Conservation (phyloP, 2,888 invertebrate genomes). For the Ctenicera cuprea region DNA sequence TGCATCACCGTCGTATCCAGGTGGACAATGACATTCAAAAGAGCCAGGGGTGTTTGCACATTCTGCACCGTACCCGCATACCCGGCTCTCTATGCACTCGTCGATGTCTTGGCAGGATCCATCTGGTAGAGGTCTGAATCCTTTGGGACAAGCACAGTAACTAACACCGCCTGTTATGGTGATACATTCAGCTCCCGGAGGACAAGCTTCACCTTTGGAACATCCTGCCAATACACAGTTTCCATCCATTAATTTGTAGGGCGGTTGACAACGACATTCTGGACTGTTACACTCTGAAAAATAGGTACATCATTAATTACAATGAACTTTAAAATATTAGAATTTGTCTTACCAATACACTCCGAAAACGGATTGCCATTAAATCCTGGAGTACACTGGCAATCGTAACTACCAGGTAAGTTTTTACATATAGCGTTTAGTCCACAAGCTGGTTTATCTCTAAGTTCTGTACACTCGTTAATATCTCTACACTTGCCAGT, state of each 20-base stretch:
- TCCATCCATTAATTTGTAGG: conserved; percentile 88
- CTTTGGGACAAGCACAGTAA: conserved; percentile 94
- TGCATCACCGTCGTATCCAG: conserved; percentile 88
- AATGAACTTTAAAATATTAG: no score
- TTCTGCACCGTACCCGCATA: conserved; percentile 91
- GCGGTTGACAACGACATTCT: conserved; percentile 91
- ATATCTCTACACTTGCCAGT: conserved; percentile 88
- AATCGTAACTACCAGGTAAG: conserved; percentile 94
- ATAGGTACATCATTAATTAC: no score
- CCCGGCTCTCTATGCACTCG: conserved; percentile 86
- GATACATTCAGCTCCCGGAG: conserved; percentile 91
- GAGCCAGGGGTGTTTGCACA: conserved; percentile 88
- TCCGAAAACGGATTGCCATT: conserved; percentile 92
- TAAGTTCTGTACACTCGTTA: conserved; percentile 87
- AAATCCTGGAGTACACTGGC: conserved; percentile 91
- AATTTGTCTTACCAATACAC: conserved; percentile 78
- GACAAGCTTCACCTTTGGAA: conserved; percentile 86
- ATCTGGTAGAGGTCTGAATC: conserved; percentile 82
- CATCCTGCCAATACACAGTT: conserved; percentile 92
- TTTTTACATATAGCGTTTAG: conserved; percentile 94
- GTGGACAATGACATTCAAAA: conserved; percentile 87
- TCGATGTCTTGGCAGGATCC: conserved; percentile 91
- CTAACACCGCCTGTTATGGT: conserved; percentile 92
- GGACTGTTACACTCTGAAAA: conserved; percentile 83
- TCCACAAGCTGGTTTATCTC: conserved; percentile 88